Conservation (phyloP, 2,113 vertebrate genomes). For the Pyrgilauda ruficollis region DNA sequence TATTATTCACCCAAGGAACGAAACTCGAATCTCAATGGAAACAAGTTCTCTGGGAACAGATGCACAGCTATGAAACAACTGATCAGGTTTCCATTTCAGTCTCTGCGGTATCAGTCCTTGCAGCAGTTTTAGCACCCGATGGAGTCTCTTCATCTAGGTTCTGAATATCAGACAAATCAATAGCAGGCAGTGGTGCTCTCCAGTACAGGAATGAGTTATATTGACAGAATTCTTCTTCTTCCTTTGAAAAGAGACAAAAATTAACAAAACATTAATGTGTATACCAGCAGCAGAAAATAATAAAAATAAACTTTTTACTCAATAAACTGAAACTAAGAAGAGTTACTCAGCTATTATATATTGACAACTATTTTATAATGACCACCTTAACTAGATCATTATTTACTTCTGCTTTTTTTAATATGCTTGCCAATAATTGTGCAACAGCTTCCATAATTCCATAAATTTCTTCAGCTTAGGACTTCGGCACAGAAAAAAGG, state of each 20-base stretch:
- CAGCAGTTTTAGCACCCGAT: not conserved
- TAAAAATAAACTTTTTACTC: not conserved
- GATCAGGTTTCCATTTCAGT: conserved; percentile 89
- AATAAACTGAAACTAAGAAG: not conserved
- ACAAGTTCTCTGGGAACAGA: not conserved
- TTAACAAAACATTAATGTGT: not conserved
- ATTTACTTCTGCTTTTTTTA: not conserved
- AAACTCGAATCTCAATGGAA: not conserved
- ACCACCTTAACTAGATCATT: not conserved
- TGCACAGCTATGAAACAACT: not conserved
- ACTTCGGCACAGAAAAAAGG: not conserved
- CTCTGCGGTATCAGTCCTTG: conserved; percentile 55
- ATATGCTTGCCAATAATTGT: not conserved
- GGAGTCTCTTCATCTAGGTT: conserved; percentile 34
- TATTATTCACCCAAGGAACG: not conserved
- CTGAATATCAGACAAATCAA: conserved; percentile 84
- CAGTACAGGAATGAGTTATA: conserved; percentile 93
- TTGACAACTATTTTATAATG: not conserved
- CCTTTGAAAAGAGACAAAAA: conserved; percentile 55
- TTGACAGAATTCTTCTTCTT: conserved; percentile 74
- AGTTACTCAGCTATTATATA: not conserved
- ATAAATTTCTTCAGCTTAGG: not conserved
- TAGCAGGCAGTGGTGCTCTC: conserved; percentile 83
- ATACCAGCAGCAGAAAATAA: not conserved
- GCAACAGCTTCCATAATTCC: not conserved